Evolutionary conservation across 2,888 invertebrate species (phyloP).

Genomic region (Heliconius aoede): DNA sequence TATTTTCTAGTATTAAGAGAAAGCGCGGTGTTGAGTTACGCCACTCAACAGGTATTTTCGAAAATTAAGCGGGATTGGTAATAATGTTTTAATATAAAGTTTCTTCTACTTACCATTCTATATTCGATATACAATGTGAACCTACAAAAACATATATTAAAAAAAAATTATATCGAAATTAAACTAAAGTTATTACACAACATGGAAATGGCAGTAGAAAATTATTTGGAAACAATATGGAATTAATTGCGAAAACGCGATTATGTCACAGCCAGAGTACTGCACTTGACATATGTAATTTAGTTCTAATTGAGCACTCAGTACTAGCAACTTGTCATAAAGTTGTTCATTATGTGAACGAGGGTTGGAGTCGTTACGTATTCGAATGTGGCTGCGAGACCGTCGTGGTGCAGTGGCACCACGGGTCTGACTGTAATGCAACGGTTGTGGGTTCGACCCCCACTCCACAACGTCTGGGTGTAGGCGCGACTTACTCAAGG

Average conservation of each 20-base stretch:
- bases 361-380: background rate
- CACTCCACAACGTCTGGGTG: no score
- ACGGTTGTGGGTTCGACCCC: no score
- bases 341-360: constrained; percentile 7
- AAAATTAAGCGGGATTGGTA: no score
- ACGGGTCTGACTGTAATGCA: background rate
- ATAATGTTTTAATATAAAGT: no score
- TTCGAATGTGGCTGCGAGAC: background rate
- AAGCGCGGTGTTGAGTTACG: no score
- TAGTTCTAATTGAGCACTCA: constrained; percentile 7
- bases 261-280: background rate
- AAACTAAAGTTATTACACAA: background rate
- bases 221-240: constrained; percentile 8
- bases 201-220: constrained; percentile 5
- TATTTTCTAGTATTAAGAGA: no score
- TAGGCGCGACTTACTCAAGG: no score
- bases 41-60: no score
- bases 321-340: background rate
- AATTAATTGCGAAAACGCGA: constrained; percentile 3
- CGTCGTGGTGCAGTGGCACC: background rate
- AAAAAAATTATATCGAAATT: no score
- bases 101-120: no score
- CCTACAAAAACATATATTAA: no score
- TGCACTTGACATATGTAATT: constrained; percentile 19
- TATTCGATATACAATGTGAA: no score